phyloP scores from a whole-genome alignment of 1,140 invertebrate genomes.

The Pinna nobilis region DNA sequence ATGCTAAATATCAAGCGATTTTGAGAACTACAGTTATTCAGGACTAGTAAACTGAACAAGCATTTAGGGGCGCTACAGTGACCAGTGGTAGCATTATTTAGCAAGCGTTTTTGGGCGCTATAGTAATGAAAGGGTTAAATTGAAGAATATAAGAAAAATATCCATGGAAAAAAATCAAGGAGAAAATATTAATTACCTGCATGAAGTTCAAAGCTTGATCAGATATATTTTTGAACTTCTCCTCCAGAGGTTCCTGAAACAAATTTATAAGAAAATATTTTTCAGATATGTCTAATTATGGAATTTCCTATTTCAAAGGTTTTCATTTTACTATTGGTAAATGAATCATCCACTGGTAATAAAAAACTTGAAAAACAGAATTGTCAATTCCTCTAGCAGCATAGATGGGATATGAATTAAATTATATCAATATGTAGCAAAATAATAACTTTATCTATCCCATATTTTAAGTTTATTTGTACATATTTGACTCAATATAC shows the following conservation, averaged over 20 bases:
- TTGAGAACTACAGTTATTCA: no score
- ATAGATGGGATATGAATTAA: background rate
- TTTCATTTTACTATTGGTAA: background rate
- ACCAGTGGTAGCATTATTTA: no score
- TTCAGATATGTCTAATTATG: background rate
- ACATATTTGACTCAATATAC: no score
- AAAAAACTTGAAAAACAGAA: constrained; percentile 8
- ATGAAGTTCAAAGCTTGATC: constrained; percentile 88
- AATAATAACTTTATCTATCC: no score
- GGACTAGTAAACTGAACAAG: no score
- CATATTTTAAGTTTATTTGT: no score
- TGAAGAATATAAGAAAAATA: background rate
- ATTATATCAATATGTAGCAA: background rate
- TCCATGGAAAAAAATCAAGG: background rate
- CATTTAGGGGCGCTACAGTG: no score
- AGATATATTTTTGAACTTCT: constrained; percentile 85
- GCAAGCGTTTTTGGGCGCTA: no score
- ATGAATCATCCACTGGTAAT: background rate
- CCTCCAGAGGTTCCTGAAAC: constrained; percentile 83
- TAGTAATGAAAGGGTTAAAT: no score
- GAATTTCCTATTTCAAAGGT: background rate
- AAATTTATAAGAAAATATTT: background rate
- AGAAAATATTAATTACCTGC: constrained; percentile 78
- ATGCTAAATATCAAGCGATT: background rate
- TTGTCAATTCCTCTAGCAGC: background rate